Evolutionary conservation across 2,888 invertebrate genomes (phyloP).

Genomic region (Caenorhabditis virilis): DNA sequence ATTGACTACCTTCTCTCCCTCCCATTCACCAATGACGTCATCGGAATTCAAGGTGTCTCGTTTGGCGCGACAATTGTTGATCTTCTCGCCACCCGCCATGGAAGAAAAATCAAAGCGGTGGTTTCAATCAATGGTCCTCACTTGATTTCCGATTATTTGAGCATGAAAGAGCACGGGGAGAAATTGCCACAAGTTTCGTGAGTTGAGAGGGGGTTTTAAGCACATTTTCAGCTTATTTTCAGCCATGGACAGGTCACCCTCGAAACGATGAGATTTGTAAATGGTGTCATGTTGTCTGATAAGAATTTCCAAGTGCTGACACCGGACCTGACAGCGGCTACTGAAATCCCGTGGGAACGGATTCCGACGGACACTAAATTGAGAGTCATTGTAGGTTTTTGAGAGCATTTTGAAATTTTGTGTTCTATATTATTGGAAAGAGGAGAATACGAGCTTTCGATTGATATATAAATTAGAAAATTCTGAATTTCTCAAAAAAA

Average conservation of each 20-base stretch:
- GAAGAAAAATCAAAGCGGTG: constrained; percentile 18
- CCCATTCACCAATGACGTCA: constrained; percentile 22
- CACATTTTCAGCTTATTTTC: background rate
- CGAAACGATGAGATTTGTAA: constrained; percentile 26
- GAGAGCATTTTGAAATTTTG: too few relatives aligned
- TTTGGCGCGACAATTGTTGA: constrained; percentile 43
- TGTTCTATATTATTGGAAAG: too few relatives aligned
- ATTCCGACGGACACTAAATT: constrained; percentile 25
- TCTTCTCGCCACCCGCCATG: constrained; percentile 28
- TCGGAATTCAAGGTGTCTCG: constrained; percentile 46
- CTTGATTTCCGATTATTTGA: constrained; percentile 25
- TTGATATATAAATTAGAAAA: too few relatives aligned
- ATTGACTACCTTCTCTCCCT: constrained; percentile 25
- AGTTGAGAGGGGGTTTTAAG: constrained; percentile 2
- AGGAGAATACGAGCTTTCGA: too few relatives aligned
- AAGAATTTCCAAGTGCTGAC: constrained; percentile 3
- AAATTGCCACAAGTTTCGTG: constrained; percentile 25
- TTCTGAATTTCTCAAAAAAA: too few relatives aligned
- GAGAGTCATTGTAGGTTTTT: constrained; percentile 37
- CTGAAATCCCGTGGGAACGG: constrained; percentile 28
- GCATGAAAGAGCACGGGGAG: constrained; percentile 30
- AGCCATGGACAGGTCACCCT: constrained; percentile 29
- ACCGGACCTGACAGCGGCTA: constrained; percentile 14
- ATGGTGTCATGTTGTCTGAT: constrained; percentile 22
- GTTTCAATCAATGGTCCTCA: constrained; percentile 45